A percentile compares a stretch with the other conserved stretches of the same genome.
phyloP scores from a whole-genome alignment of 2,797 vertebrate species.

The Pseudopleuronectes americanus region DNA sequence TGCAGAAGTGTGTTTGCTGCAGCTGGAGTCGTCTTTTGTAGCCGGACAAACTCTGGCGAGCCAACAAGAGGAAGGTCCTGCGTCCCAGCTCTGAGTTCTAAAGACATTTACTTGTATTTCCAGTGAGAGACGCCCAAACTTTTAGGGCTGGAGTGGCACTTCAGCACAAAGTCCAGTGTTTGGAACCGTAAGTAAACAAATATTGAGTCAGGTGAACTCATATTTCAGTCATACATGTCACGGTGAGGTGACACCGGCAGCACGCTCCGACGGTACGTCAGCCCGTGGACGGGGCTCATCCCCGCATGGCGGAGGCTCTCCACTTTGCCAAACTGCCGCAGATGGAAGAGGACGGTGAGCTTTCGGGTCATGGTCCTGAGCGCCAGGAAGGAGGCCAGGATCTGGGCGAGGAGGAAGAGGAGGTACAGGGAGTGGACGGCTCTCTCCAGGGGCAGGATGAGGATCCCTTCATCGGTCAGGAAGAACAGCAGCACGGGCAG shows the following conservation, averaged over 20 bases:
- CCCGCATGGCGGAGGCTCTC: conserved; percentile 51
- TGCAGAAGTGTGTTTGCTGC: too few species aligned
- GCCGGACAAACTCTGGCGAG: too few species aligned
- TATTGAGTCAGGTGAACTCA: too few species aligned
- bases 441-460: conserved; percentile 86
- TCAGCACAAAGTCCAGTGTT: too few species aligned
- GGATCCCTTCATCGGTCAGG: conserved; percentile 80
- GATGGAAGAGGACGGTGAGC: conserved; percentile 85
- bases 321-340: conserved; percentile 77
- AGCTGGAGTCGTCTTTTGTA: too few species aligned
- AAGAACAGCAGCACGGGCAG: conserved; percentile 90
- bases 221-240: conserved; percentile 33
- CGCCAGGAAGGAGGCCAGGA: conserved; percentile 79
- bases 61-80: too few species aligned
- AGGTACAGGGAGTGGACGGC: conserved; percentile 84
- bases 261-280: conserved; percentile 67
- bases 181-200: too few species aligned
- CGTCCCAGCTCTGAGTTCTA: too few species aligned
- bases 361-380: conserved; percentile 86
- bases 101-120: too few species aligned
- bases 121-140: too few species aligned
- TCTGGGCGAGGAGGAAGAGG: conserved; percentile 81
- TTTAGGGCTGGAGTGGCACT: too few species aligned
- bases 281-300: conserved; percentile 61
- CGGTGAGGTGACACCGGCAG: conserved; percentile 65